These are phyloP conservation scores for Chaetoderma sp. DNA, from an alignment of 2,888 invertebrate genomes.

Conservation along the genomic window DNA sequence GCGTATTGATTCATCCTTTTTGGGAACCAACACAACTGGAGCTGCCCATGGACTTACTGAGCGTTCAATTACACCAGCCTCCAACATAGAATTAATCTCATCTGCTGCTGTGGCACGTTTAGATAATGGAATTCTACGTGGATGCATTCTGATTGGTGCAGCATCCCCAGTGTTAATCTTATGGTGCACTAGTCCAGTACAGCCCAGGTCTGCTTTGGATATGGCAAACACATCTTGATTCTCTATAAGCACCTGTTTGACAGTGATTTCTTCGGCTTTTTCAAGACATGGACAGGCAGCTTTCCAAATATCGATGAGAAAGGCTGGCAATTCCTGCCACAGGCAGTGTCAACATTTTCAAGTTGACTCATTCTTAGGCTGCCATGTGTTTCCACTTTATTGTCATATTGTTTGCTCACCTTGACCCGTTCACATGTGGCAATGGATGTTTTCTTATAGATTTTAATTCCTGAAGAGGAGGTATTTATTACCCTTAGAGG, in stretches of 20 bases:
- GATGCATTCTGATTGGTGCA: constrained; percentile 8
- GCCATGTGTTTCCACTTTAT: no score
- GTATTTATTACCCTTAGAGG: no score
- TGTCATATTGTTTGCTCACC: no score
- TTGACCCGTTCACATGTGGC: no score
- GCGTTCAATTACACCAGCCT: constrained; percentile 29
- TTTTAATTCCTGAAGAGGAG: no score
- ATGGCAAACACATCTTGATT: constrained; percentile 12
- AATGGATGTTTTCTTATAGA: no score
- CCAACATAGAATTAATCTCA: constrained; percentile 14
- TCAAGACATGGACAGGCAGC: no score
- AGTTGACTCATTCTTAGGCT: no score
- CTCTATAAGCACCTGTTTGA: not conserved
- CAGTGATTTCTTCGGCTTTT: no score
- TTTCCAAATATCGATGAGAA: no score
- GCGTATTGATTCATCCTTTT: constrained; percentile 51
- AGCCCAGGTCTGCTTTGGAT: constrained; percentile 9
- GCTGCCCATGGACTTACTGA: constrained; percentile 60
- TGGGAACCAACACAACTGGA: constrained; percentile 63
- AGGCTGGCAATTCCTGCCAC: no score
- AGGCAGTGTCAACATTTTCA: no score
- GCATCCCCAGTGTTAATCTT: constrained; percentile 3
- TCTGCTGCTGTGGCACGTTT: not conserved
- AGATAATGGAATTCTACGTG: constrained; percentile 10
- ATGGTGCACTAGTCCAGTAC: not conserved